phyloP scores from a whole-genome alignment of 2,888 invertebrate species.

The Sussaba pulchella region DNA sequence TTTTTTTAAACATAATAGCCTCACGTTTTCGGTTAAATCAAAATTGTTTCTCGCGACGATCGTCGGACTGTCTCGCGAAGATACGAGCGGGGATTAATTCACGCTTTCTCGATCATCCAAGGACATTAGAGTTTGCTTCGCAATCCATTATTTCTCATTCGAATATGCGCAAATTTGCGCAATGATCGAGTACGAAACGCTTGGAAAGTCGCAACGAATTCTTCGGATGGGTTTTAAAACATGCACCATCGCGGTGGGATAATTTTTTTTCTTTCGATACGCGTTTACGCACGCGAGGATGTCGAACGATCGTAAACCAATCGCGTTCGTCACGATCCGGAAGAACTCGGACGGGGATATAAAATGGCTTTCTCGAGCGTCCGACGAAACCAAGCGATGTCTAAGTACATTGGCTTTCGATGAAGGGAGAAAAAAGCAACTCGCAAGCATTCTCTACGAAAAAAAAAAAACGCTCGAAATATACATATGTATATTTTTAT shows the following conservation, averaged over 20 bases:
- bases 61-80: conserved; percentile 31
- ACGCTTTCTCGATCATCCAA: conserved; percentile 52
- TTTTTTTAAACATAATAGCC: conserved; percentile 36
- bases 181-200: conserved; percentile 42
- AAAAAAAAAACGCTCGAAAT: conserved; percentile 64
- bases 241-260: too few relatives aligned
- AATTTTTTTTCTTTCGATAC: background rate
- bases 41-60: conserved; percentile 38
- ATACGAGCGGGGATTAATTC: conserved; percentile 18
- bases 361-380: conserved; percentile 45
- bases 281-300: conserved; percentile 32
- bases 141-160: conserved; percentile 43
- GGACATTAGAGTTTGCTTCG: conserved; percentile 24
- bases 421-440: conserved; percentile 5
- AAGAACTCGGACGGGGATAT: conserved; percentile 53
- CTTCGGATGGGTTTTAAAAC: too few relatives aligned
- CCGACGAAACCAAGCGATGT: conserved; percentile 48
- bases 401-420: conserved; percentile 63
- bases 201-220: conserved; percentile 54
- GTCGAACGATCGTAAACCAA: conserved; percentile 34
- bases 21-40: conserved; percentile 41
- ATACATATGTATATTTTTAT: too few relatives aligned
- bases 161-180: conserved; percentile 42
- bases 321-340: conserved; percentile 52
- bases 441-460: conserved; percentile 61